phyloP scores from a whole-genome alignment of 2,797 vertebrate genomes.

The Rhinogobio ventralis region DNA sequence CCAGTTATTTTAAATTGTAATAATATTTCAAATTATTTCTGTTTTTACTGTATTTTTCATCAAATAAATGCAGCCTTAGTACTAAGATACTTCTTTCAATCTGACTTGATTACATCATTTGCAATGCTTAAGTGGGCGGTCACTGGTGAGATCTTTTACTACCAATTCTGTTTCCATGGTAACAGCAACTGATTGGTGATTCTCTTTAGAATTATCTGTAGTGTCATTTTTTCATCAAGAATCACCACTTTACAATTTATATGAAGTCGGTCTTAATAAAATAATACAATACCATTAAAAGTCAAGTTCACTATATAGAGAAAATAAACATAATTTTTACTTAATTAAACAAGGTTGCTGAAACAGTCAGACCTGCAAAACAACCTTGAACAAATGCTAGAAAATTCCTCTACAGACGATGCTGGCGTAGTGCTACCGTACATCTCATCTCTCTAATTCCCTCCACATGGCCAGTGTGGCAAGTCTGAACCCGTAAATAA shows the following conservation, averaged over 20 bases:
- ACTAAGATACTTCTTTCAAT: not conserved
- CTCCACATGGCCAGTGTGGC: not conserved
- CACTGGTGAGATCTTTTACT: conserved; percentile 3
- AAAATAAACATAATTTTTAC: not conserved
- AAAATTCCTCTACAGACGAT: not conserved
- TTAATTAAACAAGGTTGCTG: not conserved
- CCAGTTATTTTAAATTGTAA: not conserved
- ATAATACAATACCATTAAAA: not conserved
- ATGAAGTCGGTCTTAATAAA: not conserved
- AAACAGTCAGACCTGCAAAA: not conserved
- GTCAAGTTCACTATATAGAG: not conserved
- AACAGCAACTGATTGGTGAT: conserved; percentile 3
- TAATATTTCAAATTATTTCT: not conserved
- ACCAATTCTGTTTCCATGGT: conserved; percentile 12
- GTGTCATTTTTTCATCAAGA: not conserved
- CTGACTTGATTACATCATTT: not conserved
- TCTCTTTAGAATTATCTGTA: not conserved
- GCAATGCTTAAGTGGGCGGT: not conserved
- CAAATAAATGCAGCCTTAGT: too few relatives aligned
- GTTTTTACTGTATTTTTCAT: not conserved
- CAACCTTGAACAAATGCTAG: not conserved
- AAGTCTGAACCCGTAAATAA: conserved; percentile 42
- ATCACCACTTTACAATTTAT: not conserved
- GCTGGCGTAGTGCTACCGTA: not conserved
- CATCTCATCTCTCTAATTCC: not conserved